phyloP scores from a whole-genome alignment of 2,888 invertebrate genomes.

The Leptinotarsa tumamoca region DNA sequence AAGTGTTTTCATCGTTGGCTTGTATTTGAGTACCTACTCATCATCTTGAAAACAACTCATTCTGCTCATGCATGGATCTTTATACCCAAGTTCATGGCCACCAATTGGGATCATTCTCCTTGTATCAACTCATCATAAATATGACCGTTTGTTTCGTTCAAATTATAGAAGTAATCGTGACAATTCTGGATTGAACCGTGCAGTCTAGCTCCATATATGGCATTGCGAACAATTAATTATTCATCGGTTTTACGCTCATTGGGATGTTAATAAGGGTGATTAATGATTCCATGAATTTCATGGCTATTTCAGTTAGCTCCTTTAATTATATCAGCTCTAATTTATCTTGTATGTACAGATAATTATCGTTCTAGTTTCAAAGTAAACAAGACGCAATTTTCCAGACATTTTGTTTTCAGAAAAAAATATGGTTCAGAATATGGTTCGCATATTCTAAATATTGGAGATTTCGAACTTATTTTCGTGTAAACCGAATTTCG shows the following conservation, averaged over 20 bases:
- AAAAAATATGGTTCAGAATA: too few relatives aligned
- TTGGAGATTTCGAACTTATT: too few relatives aligned
- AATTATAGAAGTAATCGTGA: conserved; percentile 5
- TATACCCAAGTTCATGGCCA: background rate
- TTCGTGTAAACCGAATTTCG: too few relatives aligned
- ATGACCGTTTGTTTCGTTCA: background rate
- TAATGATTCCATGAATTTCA: conserved; percentile 20
- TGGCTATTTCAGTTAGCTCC: conserved; percentile 14
- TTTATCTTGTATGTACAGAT: conserved; percentile 6
- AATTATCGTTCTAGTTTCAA: background rate
- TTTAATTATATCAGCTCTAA: conserved; percentile 7
- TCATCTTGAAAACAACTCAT: background rate
- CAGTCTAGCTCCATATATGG: conserved; percentile 24
- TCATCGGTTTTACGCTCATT: conserved; percentile 19
- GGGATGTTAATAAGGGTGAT: conserved; percentile 18
- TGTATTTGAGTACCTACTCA: too few relatives aligned
- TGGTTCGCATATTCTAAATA: too few relatives aligned
- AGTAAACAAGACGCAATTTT: background rate
- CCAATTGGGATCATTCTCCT: background rate
- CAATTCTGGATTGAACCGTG: conserved; percentile 13
- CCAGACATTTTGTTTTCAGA: too few relatives aligned
- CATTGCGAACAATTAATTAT: conserved; percentile 7
- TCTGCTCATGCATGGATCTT: background rate
- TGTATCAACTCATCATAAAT: background rate
- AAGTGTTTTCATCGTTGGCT: too few relatives aligned